Percentiles rank a stretch among this genome's conserved stretches.
Conservation (phyloP, 2,797 vertebrate genomes). For the Alfaro cultratus region DNA sequence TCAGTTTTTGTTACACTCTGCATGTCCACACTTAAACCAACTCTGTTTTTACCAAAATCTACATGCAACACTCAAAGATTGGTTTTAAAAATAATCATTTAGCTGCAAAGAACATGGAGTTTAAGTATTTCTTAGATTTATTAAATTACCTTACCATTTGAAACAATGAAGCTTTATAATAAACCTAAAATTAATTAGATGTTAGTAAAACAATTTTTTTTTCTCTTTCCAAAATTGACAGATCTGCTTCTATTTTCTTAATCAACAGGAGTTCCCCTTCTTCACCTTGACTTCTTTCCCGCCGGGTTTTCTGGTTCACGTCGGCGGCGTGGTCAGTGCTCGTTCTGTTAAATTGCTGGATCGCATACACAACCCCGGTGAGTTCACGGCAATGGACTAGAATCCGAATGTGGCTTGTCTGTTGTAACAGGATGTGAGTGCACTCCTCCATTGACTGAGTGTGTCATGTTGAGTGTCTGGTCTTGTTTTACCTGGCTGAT, state of each 20-base stretch:
- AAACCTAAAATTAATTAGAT: background rate
- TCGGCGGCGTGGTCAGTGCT: constrained; percentile 96
- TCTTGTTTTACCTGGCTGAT: constrained; percentile 48
- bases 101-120: background rate
- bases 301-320: constrained; percentile 91
- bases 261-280: constrained; percentile 93
- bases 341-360: constrained; percentile 98
- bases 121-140: background rate
- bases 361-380: constrained; percentile 98
- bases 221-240: background rate
- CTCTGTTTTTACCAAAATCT: background rate
- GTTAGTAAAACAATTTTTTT: background rate
- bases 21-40: constrained; percentile 53
- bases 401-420: constrained; percentile 15
- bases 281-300: constrained; percentile 97
- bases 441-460: constrained; percentile 37
- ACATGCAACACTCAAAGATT: background rate
- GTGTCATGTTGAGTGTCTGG: constrained; percentile 45
- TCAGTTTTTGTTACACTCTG: constrained; percentile 32
- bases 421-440: constrained; percentile 27
- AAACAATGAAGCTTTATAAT: background rate
- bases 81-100: background rate
- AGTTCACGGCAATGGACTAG: constrained; percentile 57
- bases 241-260: constrained; percentile 18
- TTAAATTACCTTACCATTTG: background rate